Conservation (phyloP, 1,140 invertebrate genomes). For the Psilanteris sp. region DNA sequence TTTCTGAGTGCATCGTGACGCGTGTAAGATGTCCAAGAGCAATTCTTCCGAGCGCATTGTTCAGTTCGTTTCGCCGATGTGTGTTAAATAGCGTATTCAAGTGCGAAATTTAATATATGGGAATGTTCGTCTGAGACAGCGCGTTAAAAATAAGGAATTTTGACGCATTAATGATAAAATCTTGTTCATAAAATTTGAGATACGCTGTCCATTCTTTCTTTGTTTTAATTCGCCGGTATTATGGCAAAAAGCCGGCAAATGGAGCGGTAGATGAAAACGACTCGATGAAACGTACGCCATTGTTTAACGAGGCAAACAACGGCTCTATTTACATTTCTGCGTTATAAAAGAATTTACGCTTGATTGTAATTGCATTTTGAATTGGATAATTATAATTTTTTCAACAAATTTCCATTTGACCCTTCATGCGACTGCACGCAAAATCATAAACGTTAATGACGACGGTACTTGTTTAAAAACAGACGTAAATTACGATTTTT, state of each 20-base stretch:
- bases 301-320: not conserved
- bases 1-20: constrained; percentile 22
- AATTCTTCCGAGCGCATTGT: constrained; percentile 29
- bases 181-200: constrained; percentile 3
- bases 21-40: constrained; percentile 41
- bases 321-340: too few relatives aligned
- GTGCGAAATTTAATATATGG: constrained; percentile 19
- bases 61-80: constrained; percentile 22
- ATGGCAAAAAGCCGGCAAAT: constrained; percentile 1
- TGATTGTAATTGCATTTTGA: too few relatives aligned
- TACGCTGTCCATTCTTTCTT: constrained; percentile 7
- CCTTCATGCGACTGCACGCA: too few relatives aligned
- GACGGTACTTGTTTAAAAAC: too few relatives aligned
- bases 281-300: not conserved
- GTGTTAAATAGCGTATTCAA: constrained; percentile 32
- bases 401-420: too few relatives aligned
- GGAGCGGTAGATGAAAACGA: constrained; percentile 5
- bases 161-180: constrained; percentile 25
- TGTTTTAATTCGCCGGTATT: not conserved
- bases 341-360: too few relatives aligned
- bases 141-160: constrained; percentile 16
- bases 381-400: too few relatives aligned
- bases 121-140: constrained; percentile 13
- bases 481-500: too few relatives aligned
- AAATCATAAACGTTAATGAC: too few relatives aligned